Base-by-base conservation (phyloP, 2,888 invertebrate species). In the Chrysodeixis includens region DNA sequence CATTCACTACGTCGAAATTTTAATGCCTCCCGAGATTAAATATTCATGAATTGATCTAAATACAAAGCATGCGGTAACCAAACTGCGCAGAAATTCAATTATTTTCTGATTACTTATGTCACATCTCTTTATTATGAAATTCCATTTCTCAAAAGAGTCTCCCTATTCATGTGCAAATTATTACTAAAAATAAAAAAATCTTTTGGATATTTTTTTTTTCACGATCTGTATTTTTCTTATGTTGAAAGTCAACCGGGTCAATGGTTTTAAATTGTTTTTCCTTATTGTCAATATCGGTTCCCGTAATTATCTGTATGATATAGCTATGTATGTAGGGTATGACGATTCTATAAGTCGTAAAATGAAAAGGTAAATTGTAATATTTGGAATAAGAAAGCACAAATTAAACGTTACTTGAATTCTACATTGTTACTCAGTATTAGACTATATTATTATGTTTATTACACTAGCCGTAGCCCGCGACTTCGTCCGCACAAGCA, bases 101-200 rank as follows among this genome's bases (percentile, higher is more conserved):
- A 46, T 20, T 35, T 18, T 40, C 22, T 26, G 5, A 12, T 14
- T 26, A 30, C 8, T 53, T 16, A 0, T 16, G 20, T 26, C 40
- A 49, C 14, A 16, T 26, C 4, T 51, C 49, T 54, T 49, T 60
- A 10, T 53, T 30, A 20, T 26, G 30, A 20, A 58, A 61, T 55
- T 72, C 16, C 3, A 57, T 46, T 57, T n/a, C 61, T 22, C 7
- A 22, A 55, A 59, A 56, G 9, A 16, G 1, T 6, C 8, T 30
- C 16, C 16, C 18, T 68, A 57, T 66, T 66, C 32, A 71, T 40
- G 56, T 71, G 26, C 32, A 71, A 56, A 71, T 66, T 71, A 61
- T 65, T 26, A 35, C 16, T 62, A n/a, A 56, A 52, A 40, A 52
- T 62, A 62, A 58, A 30, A 58, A 73, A 56, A 68, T 26, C 40